Evolutionary conservation across 2,797 vertebrate species (phyloP).

Genomic region (Scomberomorus guttatus): DNA sequence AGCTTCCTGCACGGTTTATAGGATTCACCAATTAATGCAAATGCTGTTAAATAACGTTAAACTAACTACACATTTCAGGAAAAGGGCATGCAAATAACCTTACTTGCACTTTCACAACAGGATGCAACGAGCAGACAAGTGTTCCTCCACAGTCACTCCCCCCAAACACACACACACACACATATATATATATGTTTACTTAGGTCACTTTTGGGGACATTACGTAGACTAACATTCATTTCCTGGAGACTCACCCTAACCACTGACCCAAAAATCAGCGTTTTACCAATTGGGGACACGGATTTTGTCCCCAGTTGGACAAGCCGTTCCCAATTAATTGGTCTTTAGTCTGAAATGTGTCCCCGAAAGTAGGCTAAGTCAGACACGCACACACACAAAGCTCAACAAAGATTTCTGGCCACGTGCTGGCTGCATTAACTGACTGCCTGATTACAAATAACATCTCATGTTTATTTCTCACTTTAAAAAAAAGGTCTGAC

Average conservation of each 20-base stretch:
- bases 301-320: too few species aligned
- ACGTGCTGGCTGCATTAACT: conserved; percentile 24
- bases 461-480: accelerated
- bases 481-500: not conserved
- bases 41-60: not conserved
- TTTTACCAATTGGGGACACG: too few species aligned
- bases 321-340: too few species aligned
- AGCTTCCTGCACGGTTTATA: not conserved
- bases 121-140: conserved; percentile 46
- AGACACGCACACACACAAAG: not conserved
- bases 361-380: too few species aligned
- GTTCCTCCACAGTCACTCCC: conserved; percentile 54
- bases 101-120: conserved; percentile 73
- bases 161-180: conserved; percentile 16
- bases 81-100: conserved; percentile 74
- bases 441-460: conserved; percentile 56
- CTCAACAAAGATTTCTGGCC: not conserved
- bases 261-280: too few species aligned
- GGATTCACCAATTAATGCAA: conserved; percentile 47
- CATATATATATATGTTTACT: not conserved
- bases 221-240: too few species aligned
- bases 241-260: too few species aligned
- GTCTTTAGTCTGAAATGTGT: too few species aligned
- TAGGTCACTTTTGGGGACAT: too few species aligned
- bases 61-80: not conserved